Evolutionary conservation across 92 coral and sea anemone genomes (phyloP), one percentile per base, ranked within the genome.

Genomic region (Palythoa grandis): DNA sequence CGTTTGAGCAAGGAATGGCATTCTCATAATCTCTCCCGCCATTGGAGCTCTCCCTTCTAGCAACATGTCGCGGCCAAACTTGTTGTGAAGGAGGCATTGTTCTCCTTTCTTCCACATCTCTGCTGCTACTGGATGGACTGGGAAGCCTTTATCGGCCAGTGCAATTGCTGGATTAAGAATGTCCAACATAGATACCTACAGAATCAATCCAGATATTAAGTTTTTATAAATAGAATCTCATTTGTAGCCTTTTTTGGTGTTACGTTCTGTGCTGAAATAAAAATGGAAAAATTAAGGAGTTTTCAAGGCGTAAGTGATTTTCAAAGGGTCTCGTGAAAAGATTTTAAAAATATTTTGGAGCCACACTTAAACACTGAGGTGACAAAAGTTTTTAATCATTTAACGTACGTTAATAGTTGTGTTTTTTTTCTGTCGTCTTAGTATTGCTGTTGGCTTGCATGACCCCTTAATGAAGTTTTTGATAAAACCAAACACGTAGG

Each of bases 21-120:
- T 84, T 77, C 86, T 92, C 99, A 96, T 96, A 71, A 96, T 83
- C 69, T 96, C 99, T 20, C 99, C 99, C 54, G 94, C 95, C 15
- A 52, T 48, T 20, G 99, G 99, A 38, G 97, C 91, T 58, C 88
- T 79, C 48, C 99, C 99, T 85, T 93, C 87, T 13, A 96, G 57
- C 72, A 96, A 82, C 95, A 96, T 88, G 53, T 88, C 95, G 19
- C 40, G 38, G 13, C 94, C 98, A 93, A 90, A 93, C 72, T 79
- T 93, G 86, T 93, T 95, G 67, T 83, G 77, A 50, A 90, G 93
- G 7, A 94, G 91, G 70, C 89, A 88, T 2, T 74, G 67, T 39
- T 86, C 61, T 8, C 90, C 85, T 29, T 25, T 40, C 54, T 83
- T 47, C 99, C 99, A 96, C 67, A 88, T 22, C 15, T 91, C 82